These are phyloP conservation scores for Tetragonula clypearis DNA, from an alignment of 1,140 invertebrate species.

Conservation along the genomic window DNA sequence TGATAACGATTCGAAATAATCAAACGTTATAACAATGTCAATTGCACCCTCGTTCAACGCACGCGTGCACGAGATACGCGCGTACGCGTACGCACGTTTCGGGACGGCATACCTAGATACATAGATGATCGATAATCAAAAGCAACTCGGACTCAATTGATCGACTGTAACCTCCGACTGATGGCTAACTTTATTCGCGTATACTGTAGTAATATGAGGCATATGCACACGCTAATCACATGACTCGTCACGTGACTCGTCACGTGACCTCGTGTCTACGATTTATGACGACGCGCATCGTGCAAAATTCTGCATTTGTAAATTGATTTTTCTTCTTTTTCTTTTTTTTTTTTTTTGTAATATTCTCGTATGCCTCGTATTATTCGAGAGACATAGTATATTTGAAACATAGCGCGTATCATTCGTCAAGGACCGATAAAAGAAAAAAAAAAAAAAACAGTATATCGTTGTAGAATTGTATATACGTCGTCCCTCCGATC, in stretches of 20 bases:
- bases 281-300: too few relatives aligned
- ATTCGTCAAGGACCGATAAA: conserved; percentile 17
- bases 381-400: conserved; percentile 22
- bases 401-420: conserved; percentile 24
- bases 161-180: conserved; percentile 2
- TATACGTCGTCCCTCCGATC: conserved; percentile 47
- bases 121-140: conserved; percentile 43
- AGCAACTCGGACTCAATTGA: conserved; percentile 23
- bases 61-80: background rate
- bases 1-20: conserved; percentile 19
- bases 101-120: conserved; percentile 17
- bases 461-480: conserved; percentile 66
- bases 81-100: background rate
- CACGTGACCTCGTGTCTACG: background rate
- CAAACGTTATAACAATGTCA: conserved; percentile 44
- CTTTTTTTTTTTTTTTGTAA: background rate
- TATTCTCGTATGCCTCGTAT: conserved; percentile 38
- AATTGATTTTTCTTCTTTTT: background rate
- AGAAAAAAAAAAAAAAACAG: conserved; percentile 28
- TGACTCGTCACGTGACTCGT: too few relatives aligned
- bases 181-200: background rate
- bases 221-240: background rate
- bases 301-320: background rate
- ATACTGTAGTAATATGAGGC: conserved; percentile 23
- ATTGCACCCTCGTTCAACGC: conserved; percentile 39